Evolutionary conservation across 2,113 vertebrate species (phyloP).

Genomic region (Datnioides undecimradiatus): DNA sequence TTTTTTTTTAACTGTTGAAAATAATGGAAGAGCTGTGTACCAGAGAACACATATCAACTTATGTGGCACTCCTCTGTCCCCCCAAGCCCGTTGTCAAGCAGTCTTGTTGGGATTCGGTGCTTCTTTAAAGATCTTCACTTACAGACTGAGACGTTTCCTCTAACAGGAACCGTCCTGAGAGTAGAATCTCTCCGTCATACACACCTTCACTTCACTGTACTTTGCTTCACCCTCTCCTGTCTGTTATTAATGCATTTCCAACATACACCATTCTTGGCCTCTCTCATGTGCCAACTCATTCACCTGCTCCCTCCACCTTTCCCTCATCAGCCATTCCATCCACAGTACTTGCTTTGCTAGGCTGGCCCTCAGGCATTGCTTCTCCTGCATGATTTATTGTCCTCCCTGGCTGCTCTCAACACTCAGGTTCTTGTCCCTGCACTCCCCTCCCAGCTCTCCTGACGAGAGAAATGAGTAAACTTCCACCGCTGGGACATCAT

Average conservation of each 20-base stretch:
- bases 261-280: slow-evolving; percentile 18
- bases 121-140: not conserved
- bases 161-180: not conserved
- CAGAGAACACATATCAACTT: not conserved
- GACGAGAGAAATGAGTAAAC: slow-evolving; percentile 46
- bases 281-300: slow-evolving; percentile 13
- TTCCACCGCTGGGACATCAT: slow-evolving; percentile 33
- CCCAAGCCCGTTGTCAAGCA: not conserved
- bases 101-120: not conserved
- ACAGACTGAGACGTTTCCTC: not conserved
- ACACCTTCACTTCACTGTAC: slow-evolving; percentile 3
- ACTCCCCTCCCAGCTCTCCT: slow-evolving; percentile 17
- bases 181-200: not conserved
- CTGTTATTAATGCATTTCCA: slow-evolving; percentile 17
- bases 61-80: not conserved
- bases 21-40: not conserved
- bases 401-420: slow-evolving; percentile 43
- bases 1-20: not conserved
- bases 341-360: slow-evolving; percentile 31
- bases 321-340: slow-evolving; percentile 48
- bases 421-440: slow-evolving; percentile 17
- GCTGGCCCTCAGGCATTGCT: slow-evolving; percentile 55
- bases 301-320: not conserved
- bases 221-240: not conserved
- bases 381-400: slow-evolving; percentile 71